A percentile compares a stretch with the other conserved stretches of the same genome.
Conservation (phyloP, 2,113 vertebrate genomes). For the Pterocles burchelli region DNA sequence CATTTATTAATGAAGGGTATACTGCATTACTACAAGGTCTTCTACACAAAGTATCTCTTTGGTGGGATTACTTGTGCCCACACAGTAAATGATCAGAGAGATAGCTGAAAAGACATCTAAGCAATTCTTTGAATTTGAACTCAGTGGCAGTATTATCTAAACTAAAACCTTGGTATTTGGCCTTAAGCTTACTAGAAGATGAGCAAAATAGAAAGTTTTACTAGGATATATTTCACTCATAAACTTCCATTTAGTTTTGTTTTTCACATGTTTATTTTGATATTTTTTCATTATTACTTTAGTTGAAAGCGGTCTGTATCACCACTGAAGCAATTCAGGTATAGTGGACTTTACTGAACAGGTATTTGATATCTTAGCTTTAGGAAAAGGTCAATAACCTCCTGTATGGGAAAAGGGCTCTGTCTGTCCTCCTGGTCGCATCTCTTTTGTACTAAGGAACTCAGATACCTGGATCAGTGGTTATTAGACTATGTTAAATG, state of each 20-base stretch:
- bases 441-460: neutral
- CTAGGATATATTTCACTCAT: neutral
- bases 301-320: neutral
- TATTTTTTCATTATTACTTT: neutral
- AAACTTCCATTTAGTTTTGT: neutral
- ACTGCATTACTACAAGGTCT: neutral
- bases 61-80: neutral
- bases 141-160: neutral
- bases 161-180: neutral
- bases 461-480: neutral
- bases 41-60: neutral
- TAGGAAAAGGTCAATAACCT: neutral
- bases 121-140: neutral
- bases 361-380: neutral
- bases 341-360: neutral
- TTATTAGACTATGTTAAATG: neutral
- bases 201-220: neutral
- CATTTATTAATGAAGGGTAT: neutral
- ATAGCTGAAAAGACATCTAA: neutral
- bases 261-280: neutral
- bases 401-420: neutral
- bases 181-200: neutral
- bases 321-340: neutral
- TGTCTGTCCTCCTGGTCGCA: neutral
- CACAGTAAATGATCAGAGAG: neutral